Evolutionary conservation across 2,113 vertebrate species (phyloP).

Genomic region (Pogonocichla stellata): DNA sequence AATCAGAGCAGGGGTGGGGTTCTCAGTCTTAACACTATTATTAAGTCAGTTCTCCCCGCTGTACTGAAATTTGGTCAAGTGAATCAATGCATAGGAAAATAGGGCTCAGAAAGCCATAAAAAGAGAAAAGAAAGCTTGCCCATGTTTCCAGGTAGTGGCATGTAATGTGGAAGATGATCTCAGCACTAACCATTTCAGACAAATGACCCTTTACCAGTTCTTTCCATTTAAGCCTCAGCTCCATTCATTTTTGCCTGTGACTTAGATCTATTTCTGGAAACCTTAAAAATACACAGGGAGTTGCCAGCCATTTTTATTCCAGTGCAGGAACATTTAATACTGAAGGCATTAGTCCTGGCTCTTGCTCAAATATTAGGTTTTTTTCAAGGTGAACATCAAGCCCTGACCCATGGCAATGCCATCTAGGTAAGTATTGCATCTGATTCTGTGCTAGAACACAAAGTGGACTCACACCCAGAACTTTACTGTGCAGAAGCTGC

Average conservation of each 20-base stretch:
- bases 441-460: background rate
- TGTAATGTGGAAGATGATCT: slow-evolving; percentile 33
- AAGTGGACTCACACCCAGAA: background rate
- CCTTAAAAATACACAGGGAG: slow-evolving; percentile 59
- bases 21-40: background rate
- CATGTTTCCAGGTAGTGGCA: background rate
- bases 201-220: slow-evolving; percentile 29
- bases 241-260: slow-evolving; percentile 49
- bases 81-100: background rate
- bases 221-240: slow-evolving; percentile 48
- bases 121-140: background rate
- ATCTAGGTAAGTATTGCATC: background rate
- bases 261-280: slow-evolving; percentile 60
- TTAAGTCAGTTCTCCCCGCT: background rate
- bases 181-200: background rate
- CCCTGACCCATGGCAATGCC: background rate
- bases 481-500: background rate
- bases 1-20: background rate
- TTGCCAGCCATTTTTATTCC: slow-evolving; percentile 39
- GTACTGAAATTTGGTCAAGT: background rate
- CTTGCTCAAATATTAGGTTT: background rate
- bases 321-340: background rate
- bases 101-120: background rate
- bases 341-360: background rate
- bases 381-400: background rate